phyloP scores from a whole-genome alignment of 2,888 invertebrate species.

The Scaptomyza caliginosa region DNA sequence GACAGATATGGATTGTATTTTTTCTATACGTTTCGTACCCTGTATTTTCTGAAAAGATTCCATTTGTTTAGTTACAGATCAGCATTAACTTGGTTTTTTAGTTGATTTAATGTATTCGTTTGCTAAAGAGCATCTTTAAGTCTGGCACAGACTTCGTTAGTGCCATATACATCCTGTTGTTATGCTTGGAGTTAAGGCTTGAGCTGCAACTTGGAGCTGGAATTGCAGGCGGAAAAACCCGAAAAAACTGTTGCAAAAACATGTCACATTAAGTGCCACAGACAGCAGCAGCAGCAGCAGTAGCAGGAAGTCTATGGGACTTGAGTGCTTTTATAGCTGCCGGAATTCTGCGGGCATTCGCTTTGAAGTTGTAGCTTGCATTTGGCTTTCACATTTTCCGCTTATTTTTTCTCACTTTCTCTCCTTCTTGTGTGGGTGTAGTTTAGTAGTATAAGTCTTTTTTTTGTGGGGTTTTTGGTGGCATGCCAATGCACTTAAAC shows the following conservation, averaged over 20 bases:
- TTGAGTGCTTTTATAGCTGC: slow-evolving; percentile 75
- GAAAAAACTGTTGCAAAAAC: slow-evolving; percentile 73
- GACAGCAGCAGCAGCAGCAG: slow-evolving; percentile 47
- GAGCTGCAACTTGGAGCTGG: slow-evolving; percentile 3
- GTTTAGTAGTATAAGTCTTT: slow-evolving; percentile 54
- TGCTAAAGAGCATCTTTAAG: not conserved
- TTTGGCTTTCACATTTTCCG: slow-evolving; percentile 34
- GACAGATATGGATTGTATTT: not conserved
- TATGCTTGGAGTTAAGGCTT: slow-evolving; percentile 24
- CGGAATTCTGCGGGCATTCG: slow-evolving; percentile 70
- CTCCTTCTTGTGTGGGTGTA: slow-evolving; percentile 10
- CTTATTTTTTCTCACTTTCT: not conserved
- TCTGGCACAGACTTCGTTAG: not conserved
- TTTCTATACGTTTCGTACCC: slow-evolving; percentile 1
- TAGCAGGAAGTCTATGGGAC: slow-evolving; percentile 71
- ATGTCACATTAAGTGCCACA: slow-evolving; percentile 75
- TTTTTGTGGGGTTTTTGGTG: not conserved
- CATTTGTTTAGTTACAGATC: too few relatives aligned
- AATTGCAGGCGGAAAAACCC: slow-evolving; percentile 32
- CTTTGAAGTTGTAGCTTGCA: slow-evolving; percentile 63
- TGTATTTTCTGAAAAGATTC: not conserved
- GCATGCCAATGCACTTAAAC: slow-evolving; percentile 71
- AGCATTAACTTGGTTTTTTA: too few relatives aligned
- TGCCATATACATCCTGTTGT: slow-evolving; percentile 2
- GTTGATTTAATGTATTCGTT: not conserved